Base-by-base conservation (phyloP, 2,888 invertebrate genomes). In the Trypoxylon attenuatum region DNA sequence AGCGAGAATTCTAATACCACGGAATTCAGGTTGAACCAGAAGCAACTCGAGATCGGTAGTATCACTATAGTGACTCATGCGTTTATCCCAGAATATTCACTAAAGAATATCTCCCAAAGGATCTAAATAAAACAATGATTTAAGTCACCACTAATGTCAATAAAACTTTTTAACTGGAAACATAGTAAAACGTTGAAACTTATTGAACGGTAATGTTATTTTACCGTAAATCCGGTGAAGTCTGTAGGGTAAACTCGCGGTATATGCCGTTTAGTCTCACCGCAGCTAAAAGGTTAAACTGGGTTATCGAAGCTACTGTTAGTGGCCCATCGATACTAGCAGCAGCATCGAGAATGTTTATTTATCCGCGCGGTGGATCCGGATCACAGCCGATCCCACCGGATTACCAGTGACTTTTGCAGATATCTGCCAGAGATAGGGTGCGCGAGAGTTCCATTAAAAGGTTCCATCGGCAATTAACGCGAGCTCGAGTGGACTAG, bases 381-480 rank as follows among this genome's bases (percentile, higher is more conserved):
- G 46, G n/a, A 8, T 51, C 43, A 43, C 38, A 19, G 42, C 58
- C 39, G 58, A 58, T 52, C 45, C 27, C 27, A 13, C 6, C 1
- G 29, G 43, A 57, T 66, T 29, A 57, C 33, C 57, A 19, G 22
- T 23, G 39, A 42, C 25, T 57, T 27, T 62, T 57, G 51, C 23
- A 23, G 56, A 62, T 55, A 53, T 3, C 19, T 0, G 16, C 5
- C 43, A 10, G 6, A 55, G 60, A 55, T 55, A 59, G 10, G 25
- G n/a, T 13, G 21, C 38, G 42, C 19, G 6, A 2, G 45, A 45
- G 50, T 57, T 71, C 65, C 68, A 61, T 74, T 71, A 65, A 60
- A 38, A 58, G 53, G 10, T 39, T 10, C 45, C 60, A 38, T 42
- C 39, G 56, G 65, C 51, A 74, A 74, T 74, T 66, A 74, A 41